Evolutionary conservation across 2,797 vertebrate species (phyloP).

Genomic region (Adrianichthys oophorus): DNA sequence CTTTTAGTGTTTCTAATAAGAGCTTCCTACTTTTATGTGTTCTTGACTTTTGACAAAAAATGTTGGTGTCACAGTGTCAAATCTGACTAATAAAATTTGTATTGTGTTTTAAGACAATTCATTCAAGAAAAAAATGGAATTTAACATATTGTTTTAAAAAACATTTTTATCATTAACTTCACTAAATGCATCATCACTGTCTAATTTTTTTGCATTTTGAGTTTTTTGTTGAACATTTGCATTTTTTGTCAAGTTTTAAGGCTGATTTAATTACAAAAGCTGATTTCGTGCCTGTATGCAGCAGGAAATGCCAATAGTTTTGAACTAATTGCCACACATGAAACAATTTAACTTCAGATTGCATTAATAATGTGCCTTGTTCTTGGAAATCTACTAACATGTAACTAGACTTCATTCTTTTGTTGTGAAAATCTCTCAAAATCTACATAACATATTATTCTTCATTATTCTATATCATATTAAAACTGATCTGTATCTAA

Average conservation of each 20-base stretch:
- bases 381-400: conserved; percentile 21
- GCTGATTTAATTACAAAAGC: conserved; percentile 6
- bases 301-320: conserved; percentile 26
- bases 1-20: conserved; percentile 1
- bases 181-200: conserved; percentile 65
- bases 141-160: conserved; percentile 41
- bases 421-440: neutral
- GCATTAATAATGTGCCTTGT: conserved; percentile 37
- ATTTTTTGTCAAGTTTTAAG: conserved; percentile 28
- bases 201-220: conserved; percentile 20
- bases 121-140: conserved; percentile 33
- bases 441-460: neutral
- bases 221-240: conserved; percentile 42
- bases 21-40: no score
- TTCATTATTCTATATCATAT: neutral
- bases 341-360: conserved; percentile 31
- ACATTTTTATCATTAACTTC: conserved; percentile 52
- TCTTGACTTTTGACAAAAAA: neutral
- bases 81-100: neutral
- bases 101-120: conserved; percentile 20
- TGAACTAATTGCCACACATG: conserved; percentile 36
- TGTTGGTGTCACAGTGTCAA: neutral
- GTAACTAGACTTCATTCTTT: conserved; percentile 24
- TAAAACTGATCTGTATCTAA: neutral
- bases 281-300: conserved; percentile 3